Base-by-base conservation (phyloP, 2,113 vertebrate species). In the Malurus melanocephalus region DNA sequence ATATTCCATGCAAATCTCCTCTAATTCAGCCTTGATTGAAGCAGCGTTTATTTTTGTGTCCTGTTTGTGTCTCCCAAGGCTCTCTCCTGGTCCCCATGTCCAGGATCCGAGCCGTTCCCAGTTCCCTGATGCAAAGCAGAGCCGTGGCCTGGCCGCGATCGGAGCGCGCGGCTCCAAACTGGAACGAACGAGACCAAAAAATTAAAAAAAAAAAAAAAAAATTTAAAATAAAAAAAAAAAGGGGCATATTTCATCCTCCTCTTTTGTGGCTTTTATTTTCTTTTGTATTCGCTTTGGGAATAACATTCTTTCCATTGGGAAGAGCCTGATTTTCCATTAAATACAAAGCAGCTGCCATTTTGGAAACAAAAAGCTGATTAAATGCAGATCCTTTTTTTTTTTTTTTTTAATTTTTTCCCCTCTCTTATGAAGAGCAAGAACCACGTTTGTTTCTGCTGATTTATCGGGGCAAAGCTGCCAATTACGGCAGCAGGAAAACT, bases 321-420 rank as follows among this genome's bases (percentile, higher is more conserved):
- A 92, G 93, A 92, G 89, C 30, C 62, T 93, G 95, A 95, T 92
- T 95, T 96, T 94, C 95, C 96, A 94, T 90, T 88, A 96, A 96
- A 96, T 93, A 93, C 75, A 92, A 97, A 96, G 93, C 94, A 96
- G 91, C 93, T 95, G 96, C 93, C 95, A 96, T 95, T 89, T 91
- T 96, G 93, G 91, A 95, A 94, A 94, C 79, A 96, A 94, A 92
- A 95, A 87, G 73, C 23, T 88, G 88, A 94, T 92, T 94, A 90
- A 90, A 93, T 23, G 18, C 94, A 94, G 95, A 95, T 78, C 60
- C 38, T 40, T 59, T 26, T 43, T 26, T 10, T 35, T 26, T 10
- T 35, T 32, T 16, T 43, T 26, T 10, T 35, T 32, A 15, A 56
- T 56, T 51, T 53, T 82, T 62, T 33, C 4, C 82, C 80, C n/a